Conservation (phyloP, 2,888 invertebrate species). For the Argyra leucocephala region DNA sequence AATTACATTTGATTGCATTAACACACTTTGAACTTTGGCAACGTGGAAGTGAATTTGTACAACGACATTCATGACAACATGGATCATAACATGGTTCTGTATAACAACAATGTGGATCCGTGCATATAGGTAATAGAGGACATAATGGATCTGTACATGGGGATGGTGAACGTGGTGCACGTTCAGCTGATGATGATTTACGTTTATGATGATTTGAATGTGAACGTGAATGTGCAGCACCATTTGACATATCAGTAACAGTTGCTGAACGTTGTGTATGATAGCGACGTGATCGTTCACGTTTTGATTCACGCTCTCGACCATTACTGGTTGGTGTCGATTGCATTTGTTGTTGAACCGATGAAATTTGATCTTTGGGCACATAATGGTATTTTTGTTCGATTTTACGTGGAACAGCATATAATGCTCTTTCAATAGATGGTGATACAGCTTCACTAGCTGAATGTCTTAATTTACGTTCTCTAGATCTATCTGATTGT, state of each 20-base stretch:
- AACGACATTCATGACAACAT: conserved; percentile 37
- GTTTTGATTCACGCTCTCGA: conserved; percentile 30
- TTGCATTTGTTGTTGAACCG: conserved; percentile 23
- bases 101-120: conserved; percentile 42
- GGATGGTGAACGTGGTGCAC: conserved; percentile 39
- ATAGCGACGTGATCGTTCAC: conserved; percentile 41
- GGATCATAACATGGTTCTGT: conserved; percentile 34
- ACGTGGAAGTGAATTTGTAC: conserved; percentile 37
- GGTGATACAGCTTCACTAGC: conserved; percentile 41
- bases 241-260: conserved; percentile 40
- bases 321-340: conserved; percentile 19
- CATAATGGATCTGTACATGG: conserved; percentile 44
- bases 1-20: conserved; percentile 44
- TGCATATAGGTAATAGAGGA: conserved; percentile 41
- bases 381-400: conserved; percentile 36
- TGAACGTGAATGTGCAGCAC: conserved; percentile 23
- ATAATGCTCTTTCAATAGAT: conserved; percentile 35
- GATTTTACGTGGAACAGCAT: conserved; percentile 40
- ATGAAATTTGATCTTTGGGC: conserved; percentile 30
- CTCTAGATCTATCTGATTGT: conserved; percentile 28
- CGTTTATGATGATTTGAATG: conserved; percentile 27
- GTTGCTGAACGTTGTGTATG: conserved; percentile 44
- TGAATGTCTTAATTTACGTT: conserved; percentile 38
- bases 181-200: conserved; percentile 42
- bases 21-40: conserved; percentile 43